Percentiles rank a stretch among this genome's conserved stretches.
These are phyloP conservation scores for Lamprotornis superbus DNA, from an alignment of 2,113 vertebrate species.

Conservation along the genomic window DNA sequence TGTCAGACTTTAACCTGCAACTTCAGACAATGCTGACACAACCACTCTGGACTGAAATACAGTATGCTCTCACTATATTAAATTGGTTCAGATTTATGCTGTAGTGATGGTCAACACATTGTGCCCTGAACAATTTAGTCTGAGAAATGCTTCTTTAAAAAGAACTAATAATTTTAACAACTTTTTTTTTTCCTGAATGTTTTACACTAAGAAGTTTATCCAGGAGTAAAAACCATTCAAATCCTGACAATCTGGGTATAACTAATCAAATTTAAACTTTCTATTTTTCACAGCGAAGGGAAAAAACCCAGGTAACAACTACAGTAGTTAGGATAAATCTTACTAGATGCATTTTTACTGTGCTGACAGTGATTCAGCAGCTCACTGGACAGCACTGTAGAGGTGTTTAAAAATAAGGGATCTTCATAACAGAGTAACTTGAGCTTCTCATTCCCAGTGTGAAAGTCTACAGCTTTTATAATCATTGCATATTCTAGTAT, in stretches of 20 bases:
- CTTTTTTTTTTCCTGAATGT: not conserved
- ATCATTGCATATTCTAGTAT: not conserved
- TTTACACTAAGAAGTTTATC: not conserved
- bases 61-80: not conserved
- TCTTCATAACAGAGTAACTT: not conserved
- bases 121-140: not conserved
- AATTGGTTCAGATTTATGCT: not conserved
- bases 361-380: not conserved
- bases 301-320: not conserved
- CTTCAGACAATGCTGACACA: constrained; percentile 5
- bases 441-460: not conserved
- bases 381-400: not conserved
- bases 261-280: not conserved
- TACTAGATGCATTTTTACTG: not conserved
- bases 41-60: not conserved
- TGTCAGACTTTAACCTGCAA: not conserved
- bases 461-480: not conserved
- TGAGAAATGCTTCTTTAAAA: not conserved
- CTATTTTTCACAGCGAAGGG: not conserved
- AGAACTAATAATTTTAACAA: not conserved
- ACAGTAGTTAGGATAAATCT: not conserved
- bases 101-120: not conserved
- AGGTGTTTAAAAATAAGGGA: not conserved
- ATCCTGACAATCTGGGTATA: not conserved
- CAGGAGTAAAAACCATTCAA: not conserved